phyloP scores from a whole-genome alignment of 2,113 vertebrate genomes.

The Noctilio leporinus region DNA sequence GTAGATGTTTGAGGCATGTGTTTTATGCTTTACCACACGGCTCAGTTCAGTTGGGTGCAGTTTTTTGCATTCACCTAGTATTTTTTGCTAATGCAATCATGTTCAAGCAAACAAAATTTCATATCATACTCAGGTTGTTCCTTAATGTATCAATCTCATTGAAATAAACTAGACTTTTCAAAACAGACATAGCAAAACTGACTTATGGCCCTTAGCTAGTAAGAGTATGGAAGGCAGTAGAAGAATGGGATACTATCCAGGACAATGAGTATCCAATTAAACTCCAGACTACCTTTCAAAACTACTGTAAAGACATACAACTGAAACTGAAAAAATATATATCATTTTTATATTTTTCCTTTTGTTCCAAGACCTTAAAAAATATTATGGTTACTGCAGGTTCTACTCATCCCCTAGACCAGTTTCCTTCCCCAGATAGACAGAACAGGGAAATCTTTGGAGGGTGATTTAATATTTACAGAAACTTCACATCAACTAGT shows the following conservation, averaged over 20 bases:
- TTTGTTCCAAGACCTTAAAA: background rate
- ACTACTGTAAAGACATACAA: background rate
- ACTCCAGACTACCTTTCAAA: background rate
- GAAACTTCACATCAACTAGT: background rate
- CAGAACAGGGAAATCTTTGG: background rate
- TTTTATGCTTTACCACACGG: background rate
- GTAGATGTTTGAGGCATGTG: background rate
- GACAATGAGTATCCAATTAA: background rate
- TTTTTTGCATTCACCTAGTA: conserved; percentile 3
- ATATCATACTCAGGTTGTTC: conserved; percentile 16
- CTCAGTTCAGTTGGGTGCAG: background rate
- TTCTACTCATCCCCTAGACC: background rate
- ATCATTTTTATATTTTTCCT: background rate
- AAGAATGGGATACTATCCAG: background rate
- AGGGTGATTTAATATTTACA: background rate
- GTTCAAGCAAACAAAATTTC: conserved; percentile 32
- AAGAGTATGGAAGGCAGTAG: background rate
- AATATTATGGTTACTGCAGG: background rate
- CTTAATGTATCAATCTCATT: background rate
- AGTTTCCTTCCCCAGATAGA: background rate
- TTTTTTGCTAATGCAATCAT: conserved; percentile 28
- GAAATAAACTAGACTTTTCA: conserved; percentile 33
- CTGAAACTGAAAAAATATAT: background rate
- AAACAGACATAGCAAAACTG: background rate
- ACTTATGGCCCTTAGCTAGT: background rate